These are phyloP conservation scores for Cyclopterus lumpus DNA, from an alignment of 2,797 vertebrate species.

Conservation along the genomic window DNA sequence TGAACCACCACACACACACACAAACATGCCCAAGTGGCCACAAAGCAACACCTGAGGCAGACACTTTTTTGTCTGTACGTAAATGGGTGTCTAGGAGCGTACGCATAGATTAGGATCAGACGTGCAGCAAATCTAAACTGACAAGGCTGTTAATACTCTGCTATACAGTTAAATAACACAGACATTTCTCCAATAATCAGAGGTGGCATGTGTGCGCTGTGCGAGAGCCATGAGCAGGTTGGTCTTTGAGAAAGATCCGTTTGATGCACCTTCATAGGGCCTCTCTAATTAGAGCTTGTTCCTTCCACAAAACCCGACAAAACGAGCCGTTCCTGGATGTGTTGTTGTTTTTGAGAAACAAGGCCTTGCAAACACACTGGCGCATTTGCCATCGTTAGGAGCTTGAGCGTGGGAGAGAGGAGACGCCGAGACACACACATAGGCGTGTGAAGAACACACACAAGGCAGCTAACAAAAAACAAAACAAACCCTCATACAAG, in stretches of 20 bases:
- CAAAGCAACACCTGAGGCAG: constrained; percentile 69
- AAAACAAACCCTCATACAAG: constrained; percentile 81
- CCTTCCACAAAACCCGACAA: constrained; percentile 78
- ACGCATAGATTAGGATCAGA: constrained; percentile 69
- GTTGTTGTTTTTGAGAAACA: constrained; percentile 83
- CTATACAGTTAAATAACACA: constrained; percentile 77
- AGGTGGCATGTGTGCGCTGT: constrained; percentile 74
- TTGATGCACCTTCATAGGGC: constrained; percentile 81
- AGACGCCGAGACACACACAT: constrained; percentile 57
- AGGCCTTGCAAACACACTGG: constrained; percentile 78
- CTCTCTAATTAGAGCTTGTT: constrained; percentile 84
- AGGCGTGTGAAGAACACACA: constrained; percentile 50
- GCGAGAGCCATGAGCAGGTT: constrained; percentile 73
- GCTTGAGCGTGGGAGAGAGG: constrained; percentile 78
- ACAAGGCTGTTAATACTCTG: constrained; percentile 76
- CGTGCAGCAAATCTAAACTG: constrained; percentile 75
- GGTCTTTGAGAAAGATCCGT: constrained; percentile 76
- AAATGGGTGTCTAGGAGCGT: constrained; percentile 58
- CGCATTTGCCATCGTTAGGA: constrained; percentile 82
- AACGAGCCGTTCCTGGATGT: constrained; percentile 77
- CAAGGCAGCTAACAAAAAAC: constrained; percentile 72
- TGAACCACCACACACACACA: constrained; percentile 57
- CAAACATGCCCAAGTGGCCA: constrained; percentile 62
- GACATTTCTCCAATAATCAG: constrained; percentile 78
- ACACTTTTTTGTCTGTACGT: constrained; percentile 58